Percentiles rank a stretch among this genome's conserved stretches.
phyloP scores from a whole-genome alignment of 2,113 vertebrate genomes.

The Serilophus lunatus region DNA sequence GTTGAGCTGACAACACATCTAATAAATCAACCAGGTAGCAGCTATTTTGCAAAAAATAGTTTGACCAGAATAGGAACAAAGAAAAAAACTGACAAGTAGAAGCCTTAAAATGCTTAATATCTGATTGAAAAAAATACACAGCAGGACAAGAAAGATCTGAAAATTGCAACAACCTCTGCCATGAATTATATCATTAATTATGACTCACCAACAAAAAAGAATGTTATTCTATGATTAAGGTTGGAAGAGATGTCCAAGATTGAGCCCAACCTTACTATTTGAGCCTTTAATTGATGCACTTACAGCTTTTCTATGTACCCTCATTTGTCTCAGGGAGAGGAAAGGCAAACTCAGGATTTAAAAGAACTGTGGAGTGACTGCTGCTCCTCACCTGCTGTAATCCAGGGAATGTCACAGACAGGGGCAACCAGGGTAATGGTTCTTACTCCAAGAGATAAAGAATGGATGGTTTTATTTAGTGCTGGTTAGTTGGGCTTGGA shows the following conservation, averaged over 20 bases:
- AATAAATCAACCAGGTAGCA: not conserved
- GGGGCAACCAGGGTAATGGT: not conserved
- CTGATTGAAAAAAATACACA: not conserved
- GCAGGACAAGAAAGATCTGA: not conserved
- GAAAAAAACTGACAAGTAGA: not conserved
- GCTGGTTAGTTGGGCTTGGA: rapidly evolving
- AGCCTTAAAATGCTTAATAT: not conserved
- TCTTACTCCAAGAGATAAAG: not conserved
- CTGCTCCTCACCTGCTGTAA: not conserved
- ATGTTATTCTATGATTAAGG: not conserved
- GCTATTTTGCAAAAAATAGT: not conserved
- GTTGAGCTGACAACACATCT: not conserved
- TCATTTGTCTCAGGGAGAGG: not conserved
- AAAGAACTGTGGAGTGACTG: not conserved
- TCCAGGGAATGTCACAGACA: not conserved
- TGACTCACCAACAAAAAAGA: not conserved
- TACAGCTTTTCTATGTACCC: rapidly evolving
- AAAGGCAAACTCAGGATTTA: not conserved
- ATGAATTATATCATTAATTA: not conserved
- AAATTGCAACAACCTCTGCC: not conserved
- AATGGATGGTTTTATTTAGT: not conserved
- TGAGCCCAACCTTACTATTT: not conserved
- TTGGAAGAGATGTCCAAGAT: not conserved
- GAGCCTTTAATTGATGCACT: not conserved
- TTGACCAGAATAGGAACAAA: not conserved